Base-by-base conservation (phyloP, 2,888 invertebrate genomes). In the Tillus elongatus region DNA sequence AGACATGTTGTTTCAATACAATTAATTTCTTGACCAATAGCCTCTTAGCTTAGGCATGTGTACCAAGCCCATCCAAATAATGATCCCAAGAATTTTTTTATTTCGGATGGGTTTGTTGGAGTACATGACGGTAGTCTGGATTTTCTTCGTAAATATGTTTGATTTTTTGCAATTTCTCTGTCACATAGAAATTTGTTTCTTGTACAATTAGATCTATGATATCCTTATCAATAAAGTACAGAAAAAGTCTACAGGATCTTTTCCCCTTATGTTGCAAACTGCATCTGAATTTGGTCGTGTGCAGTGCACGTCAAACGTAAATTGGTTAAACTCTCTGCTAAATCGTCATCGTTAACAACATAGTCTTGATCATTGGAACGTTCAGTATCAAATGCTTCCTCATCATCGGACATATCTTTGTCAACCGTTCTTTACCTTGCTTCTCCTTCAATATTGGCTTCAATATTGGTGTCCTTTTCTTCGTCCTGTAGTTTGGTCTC, bases 31-130 rank as follows among this genome's bases (percentile, higher is more conserved):
- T 19, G 24, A 19, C 24, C 24, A 19, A 19, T 19, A 19, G n/a
- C n/a, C 24, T 19, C 24, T 19, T 8, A 19, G 24, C n/a, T 19
- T 19, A 19, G 24, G 24, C 24, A 19, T 19, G 6, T n/a, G 6
- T 8, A 19, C 24, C n/a, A 19, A 19, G 24, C 24, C 24, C 24
- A 19, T 19, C 24, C 24, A 19, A 19, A 19, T 19, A n/a, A 19
- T 19, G 24, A 19, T 6, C 6, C 24, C 24, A 19, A 19, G 6
- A 19, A 19, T 19, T 19, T 19, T 19, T 19, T 19, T 19, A 19
- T 19, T 19, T 19, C n/a, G 6, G 24, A 19, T 6, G 24, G 24
- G 24, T 19, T 19, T n/a, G 24, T 19, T n/a, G 24, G 24, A n/a
- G 24, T 19, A 6, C 24, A 19, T 19, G 24, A 8, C 6, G 24